These are phyloP conservation scores for Clangula hyemalis DNA, from an alignment of 2,797 vertebrate genomes.

Conservation along the genomic window DNA sequence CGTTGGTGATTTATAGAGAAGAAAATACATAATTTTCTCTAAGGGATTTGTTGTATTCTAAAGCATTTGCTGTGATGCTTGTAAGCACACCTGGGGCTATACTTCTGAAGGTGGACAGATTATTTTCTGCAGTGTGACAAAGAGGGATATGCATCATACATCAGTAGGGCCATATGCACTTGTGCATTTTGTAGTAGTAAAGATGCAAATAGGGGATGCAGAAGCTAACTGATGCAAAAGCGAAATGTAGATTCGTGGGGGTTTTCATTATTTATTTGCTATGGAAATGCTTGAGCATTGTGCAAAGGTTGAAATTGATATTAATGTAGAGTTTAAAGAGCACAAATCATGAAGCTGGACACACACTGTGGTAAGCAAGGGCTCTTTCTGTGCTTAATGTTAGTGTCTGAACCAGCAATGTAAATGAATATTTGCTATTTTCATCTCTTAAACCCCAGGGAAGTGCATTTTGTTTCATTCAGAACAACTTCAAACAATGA, in stretches of 20 bases:
- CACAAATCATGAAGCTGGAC: conserved; percentile 54
- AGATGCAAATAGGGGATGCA: conserved; percentile 22
- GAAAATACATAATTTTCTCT: neutral
- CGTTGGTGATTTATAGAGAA: neutral
- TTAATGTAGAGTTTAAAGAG: conserved; percentile 68
- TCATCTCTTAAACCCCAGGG: conserved; percentile 64
- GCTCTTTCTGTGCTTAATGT: conserved; percentile 62
- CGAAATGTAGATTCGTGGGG: conserved; percentile 25
- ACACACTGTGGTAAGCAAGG: conserved; percentile 36
- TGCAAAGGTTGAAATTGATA: conserved; percentile 59
- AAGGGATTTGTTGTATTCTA: conserved; percentile 25
- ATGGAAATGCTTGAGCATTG: neutral
- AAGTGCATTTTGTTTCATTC: conserved; percentile 73
- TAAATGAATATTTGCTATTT: conserved; percentile 73
- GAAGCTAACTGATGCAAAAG: neutral
- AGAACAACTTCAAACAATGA: conserved; percentile 62
- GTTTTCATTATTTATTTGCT: conserved; percentile 21
- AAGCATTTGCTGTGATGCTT: neutral
- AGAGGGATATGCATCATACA: neutral
- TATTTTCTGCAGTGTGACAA: conserved; percentile 42
- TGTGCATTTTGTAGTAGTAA: neutral
- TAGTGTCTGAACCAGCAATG: conserved; percentile 5
- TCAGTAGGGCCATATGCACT: conserved; percentile 25
- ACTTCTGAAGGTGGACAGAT: conserved; percentile 44
- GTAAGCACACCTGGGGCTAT: conserved; percentile 33